phyloP scores from a whole-genome alignment of 30 jellyfish, hydroid and myxozoan species.

The Hydractinia symbiolongicarpus region DNA sequence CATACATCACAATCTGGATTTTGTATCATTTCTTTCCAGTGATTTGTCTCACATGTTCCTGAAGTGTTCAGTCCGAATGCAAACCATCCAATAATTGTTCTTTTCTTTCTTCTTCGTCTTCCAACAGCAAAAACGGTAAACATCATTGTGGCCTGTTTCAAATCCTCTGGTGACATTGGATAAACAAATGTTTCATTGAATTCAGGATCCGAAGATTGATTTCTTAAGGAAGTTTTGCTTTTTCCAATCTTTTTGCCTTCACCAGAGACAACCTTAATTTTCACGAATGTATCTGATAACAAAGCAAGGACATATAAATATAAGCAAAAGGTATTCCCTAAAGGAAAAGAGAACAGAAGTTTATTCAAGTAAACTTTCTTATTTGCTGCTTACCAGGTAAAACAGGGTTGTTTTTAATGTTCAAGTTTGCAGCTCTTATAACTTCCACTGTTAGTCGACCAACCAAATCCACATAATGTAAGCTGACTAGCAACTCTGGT shows the following conservation, averaged over 20 bases:
- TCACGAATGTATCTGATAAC: constrained; percentile 67
- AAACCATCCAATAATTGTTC: constrained; percentile 85
- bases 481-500: constrained; percentile 51
- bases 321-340: no score
- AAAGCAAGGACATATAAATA: background rate
- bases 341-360: no score
- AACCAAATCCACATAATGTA: constrained; percentile 51
- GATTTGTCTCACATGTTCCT: constrained; percentile 57
- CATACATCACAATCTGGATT: constrained; percentile 45
- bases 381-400: constrained; percentile 56
- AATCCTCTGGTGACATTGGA: constrained; percentile 77
- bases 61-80: constrained; percentile 68
- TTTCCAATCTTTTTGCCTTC: constrained; percentile 74
- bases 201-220: constrained; percentile 74
- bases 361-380: no score
- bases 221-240: constrained; percentile 79
- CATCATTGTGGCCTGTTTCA: constrained; percentile 61
- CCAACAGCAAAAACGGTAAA: constrained; percentile 27
- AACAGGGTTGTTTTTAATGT: constrained; percentile 51
- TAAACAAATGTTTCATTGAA: constrained; percentile 85
- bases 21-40: constrained; percentile 61
- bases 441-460: constrained; percentile 66
- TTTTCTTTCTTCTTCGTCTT: constrained; percentile 55
- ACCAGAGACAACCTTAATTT: constrained; percentile 70
- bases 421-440: constrained; percentile 58